Base-by-base conservation (phyloP, 2,113 vertebrate genomes). In the Bothrops jararaca region DNA sequence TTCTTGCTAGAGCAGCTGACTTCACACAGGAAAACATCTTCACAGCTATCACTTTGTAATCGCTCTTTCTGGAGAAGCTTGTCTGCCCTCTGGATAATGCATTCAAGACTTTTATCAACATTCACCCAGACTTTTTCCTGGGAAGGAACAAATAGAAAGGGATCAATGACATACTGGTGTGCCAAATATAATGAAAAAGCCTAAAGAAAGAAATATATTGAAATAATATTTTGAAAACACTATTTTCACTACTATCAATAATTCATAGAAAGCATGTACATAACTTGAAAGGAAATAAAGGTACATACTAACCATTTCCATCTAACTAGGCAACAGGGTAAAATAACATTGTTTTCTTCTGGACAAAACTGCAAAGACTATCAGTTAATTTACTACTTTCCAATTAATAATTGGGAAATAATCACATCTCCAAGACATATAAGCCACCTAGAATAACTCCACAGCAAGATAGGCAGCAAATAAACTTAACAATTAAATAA, bases 61-160 rank as follows among this genome's bases (percentile, higher is more conserved):
- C 98, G 98, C 53, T 99, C 99, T 95, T 98, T 98, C 98, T 99
- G 99, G 3, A 99, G 98, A 92, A 99, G 98, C 94, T 99, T 99
- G 98, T 99, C 99, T 29, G 99, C 99, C 5, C 98, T 98, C 97
- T 99, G 98, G 94, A 99, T 99, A 95, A 99, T 99, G 95, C 99
- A 99, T 97, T 99, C 99, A 96, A 99, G 98, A 94, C 99, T 99
- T 96, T 99, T 99, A 93, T 99, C 99, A 9, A 99, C 99, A 12
- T 99, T 99, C 95, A 98, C 92, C 99, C 99, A 99, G 90, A 99
- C 98, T 86, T 99, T 99, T 97, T 99, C 99, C 99, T 99, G 96
- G 90, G 96, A 96, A 95, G 92, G 92, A 95, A 86, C 95, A 74
- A 90, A 86, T 96, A 88, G 90, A 94, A 39, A 85, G 74, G 74